phyloP scores from a whole-genome alignment of 2,888 invertebrate genomes.

The Cheilosia grossa region DNA sequence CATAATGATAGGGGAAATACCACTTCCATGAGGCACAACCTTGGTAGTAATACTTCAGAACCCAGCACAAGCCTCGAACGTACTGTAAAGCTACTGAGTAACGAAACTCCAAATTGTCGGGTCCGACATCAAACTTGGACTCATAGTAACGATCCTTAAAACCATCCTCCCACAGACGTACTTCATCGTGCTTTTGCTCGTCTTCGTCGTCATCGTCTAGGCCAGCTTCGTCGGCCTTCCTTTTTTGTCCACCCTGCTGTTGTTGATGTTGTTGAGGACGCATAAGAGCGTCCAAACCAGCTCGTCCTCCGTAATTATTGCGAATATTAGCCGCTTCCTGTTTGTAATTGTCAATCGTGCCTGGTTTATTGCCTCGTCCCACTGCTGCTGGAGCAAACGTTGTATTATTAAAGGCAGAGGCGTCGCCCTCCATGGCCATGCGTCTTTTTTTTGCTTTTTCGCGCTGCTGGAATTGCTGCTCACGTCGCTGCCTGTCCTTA shows the following conservation, averaged over 20 bases:
- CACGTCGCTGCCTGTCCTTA: conserved; percentile 93
- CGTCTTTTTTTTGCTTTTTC: conserved; percentile 88
- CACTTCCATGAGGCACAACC: conserved; percentile 99
- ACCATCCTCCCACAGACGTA: conserved; percentile 97
- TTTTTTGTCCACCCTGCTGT: conserved; percentile 82
- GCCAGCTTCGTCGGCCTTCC: conserved; percentile 81
- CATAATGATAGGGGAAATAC: conserved; percentile 99
- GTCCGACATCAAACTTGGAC: conserved; percentile 93
- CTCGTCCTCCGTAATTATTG: conserved; percentile 69
- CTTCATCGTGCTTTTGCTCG: conserved; percentile 93
- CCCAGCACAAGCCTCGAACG: conserved; percentile 98
- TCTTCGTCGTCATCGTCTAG: conserved; percentile 86
- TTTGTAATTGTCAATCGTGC: conserved; percentile 87
- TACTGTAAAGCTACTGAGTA: conserved; percentile 96
- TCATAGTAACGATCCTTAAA: conserved; percentile 99
- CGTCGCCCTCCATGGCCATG: conserved; percentile 86
- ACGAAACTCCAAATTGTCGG: conserved; percentile 92
- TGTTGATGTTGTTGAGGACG: conserved; percentile 71
- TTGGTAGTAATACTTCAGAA: conserved; percentile 99
- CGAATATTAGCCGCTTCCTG: conserved; percentile 88
- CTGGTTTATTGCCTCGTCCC: conserved; percentile 84
- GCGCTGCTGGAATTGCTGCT: conserved; percentile 90
- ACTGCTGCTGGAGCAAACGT: conserved; percentile 89
- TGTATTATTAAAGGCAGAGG: conserved; percentile 87
- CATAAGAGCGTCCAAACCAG: conserved; percentile 45